Base-by-base conservation (phyloP, 2,888 invertebrate genomes). In the Drosophila histrio region DNA sequence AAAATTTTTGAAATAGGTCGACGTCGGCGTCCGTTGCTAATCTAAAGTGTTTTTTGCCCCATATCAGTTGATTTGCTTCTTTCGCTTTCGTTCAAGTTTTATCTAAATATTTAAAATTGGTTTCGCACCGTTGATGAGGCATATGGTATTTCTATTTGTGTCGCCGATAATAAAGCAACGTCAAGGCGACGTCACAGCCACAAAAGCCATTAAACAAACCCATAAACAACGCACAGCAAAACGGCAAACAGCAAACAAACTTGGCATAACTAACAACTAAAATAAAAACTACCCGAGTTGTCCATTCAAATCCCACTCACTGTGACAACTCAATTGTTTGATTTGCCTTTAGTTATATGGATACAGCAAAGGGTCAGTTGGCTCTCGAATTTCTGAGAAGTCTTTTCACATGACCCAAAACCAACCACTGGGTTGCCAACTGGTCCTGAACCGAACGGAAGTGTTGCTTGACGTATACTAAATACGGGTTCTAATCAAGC, bases 51-150 rank as follows among this genome's bases (percentile, higher is more conserved):
- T 68, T 66, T 65, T 65, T 26, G 22, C 21, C 53, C 49, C 76
- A 65, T 84, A 81, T 81, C 81, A 84, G 81, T 82, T 81, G 78
- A 78, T 71, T 83, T 77, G 78, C 52, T 67, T 69, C 77, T 47
- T 77, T 68, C 70, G 64, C 66, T 56, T 73, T 54, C 70, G 60
- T 71, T 72, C 65, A 49, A 72, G 72, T 77, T 85, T 82, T 84
- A 84, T 82, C 82, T 85, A 79, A 82, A 82, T 82, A 82, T 82
- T 82, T 85, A 85, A 82, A 81, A 84, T 81, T 81, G 79, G 61
- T 62, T 78, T 78, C 68, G 67, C 67, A 74, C 65, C 41, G 38
- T 36, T 64, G 76, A 76, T 72, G 76, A 65, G 76, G 57, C 56
- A 64, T 72, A 50, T 67, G 62, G 49, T 60, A 68, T 77, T 71